phyloP scores from a whole-genome alignment of 2,113 vertebrate genomes.

The Mus spicilegus region DNA sequence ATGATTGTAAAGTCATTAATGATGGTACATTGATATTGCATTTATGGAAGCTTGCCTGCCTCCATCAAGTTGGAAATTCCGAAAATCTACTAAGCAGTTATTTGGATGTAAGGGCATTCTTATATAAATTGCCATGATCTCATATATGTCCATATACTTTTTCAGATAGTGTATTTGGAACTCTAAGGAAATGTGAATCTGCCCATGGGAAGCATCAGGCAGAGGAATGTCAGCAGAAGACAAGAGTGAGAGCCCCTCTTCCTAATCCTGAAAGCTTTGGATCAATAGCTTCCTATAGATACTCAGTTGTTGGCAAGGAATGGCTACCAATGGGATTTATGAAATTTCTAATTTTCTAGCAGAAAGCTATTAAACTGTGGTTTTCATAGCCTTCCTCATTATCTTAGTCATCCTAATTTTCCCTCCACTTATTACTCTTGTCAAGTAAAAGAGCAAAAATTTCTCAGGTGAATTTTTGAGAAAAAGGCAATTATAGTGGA shows the following conservation, averaged over 20 bases:
- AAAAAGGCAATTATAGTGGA: constrained; percentile 60
- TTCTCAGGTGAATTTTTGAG: constrained; percentile 50
- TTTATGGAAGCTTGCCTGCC: background rate
- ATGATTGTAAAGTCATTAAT: constrained; percentile 5
- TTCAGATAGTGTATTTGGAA: background rate
- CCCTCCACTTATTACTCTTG: background rate
- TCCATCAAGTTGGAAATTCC: constrained; percentile 9
- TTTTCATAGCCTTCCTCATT: background rate
- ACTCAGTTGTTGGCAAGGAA: constrained; percentile 32
- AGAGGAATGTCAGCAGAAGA: background rate
- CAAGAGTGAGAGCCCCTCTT: background rate
- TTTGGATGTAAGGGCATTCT: constrained; percentile 2
- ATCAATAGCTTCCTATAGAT: background rate
- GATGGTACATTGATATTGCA: background rate
- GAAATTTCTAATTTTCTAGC: background rate
- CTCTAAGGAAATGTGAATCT: background rate
- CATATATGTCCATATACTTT: background rate
- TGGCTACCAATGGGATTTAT: background rate
- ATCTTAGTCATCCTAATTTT: background rate
- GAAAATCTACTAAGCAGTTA: constrained; percentile 30
- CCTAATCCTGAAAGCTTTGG: background rate
- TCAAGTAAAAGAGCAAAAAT: constrained; percentile 36
- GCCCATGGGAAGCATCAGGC: background rate
- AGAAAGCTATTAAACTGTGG: constrained; percentile 20
- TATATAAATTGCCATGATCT: background rate